Evolutionary conservation across 2,113 vertebrate genomes (phyloP).

Genomic region (Lontra canadensis): DNA sequence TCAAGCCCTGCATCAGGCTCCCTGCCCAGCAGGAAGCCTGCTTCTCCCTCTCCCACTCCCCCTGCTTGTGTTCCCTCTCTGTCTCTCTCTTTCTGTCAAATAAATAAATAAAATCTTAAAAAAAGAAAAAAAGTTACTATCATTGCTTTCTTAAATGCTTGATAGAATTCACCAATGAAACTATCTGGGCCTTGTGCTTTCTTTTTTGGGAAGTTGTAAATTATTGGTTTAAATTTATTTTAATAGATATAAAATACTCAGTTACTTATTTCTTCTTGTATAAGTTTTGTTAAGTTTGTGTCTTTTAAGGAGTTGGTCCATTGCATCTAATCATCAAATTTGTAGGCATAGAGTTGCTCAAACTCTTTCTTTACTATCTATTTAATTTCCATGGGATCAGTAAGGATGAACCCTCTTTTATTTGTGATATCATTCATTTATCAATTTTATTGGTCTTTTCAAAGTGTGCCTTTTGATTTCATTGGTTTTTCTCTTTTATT

Average conservation of each 20-base stretch:
- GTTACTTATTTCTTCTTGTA: background rate
- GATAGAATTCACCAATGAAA: background rate
- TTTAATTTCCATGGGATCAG: background rate
- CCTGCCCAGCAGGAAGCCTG: no score
- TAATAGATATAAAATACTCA: background rate
- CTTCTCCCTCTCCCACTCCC: no score
- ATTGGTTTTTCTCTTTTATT: background rate
- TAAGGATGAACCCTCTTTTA: background rate
- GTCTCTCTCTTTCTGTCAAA: no score
- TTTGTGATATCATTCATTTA: background rate
- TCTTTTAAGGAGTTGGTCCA: background rate
- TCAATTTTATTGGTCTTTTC: background rate
- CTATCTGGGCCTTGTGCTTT: background rate
- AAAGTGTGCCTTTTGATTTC: background rate
- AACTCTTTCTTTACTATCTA: background rate
- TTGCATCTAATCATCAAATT: background rate
- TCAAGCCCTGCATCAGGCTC: no score
- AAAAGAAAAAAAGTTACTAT: background rate
- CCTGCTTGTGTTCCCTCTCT: no score
- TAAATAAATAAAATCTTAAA: no score
- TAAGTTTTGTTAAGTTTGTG: background rate
- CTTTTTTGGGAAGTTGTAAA: background rate
- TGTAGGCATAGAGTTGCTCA: background rate
- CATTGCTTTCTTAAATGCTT: background rate
- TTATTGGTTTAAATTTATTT: background rate